Evolutionary conservation across 2,888 invertebrate species (phyloP), one percentile per base, ranked within the genome.

Genomic region (Cephus spinipes): DNA sequence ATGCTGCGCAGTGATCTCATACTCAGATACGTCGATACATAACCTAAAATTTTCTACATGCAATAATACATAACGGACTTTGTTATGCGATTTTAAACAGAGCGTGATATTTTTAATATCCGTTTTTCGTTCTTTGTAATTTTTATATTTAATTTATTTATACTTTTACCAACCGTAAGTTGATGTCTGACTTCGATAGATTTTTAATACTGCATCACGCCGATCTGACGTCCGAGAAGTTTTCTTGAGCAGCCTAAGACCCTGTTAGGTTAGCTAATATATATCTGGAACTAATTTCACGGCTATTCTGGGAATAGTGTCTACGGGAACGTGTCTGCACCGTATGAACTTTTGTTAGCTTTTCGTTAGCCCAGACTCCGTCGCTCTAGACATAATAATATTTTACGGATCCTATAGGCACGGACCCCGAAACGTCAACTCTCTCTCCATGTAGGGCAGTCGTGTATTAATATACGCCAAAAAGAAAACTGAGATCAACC

Each of bases 1-100:
- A 90, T 82, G 85, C 84, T 83, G 84, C 23, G 23, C 55, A 84
- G 82, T 84, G 89, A 89, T 89, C 88, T 89, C 85, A 86, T 86
- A 85, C 84, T 76, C 82, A 84, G 87, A 89, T 89, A 87, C 81
- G 80, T 77, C 23, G 55, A 79, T 80, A 80, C 83, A 77, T 76
- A 40, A 31, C 71, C 71, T 71, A 23, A 23, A 1, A 55, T 55
- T 55, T 23, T 55, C 23, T 55, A 55, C 23, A 23, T 23, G 6
- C 9, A 55, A 55, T 9, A 23, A 55, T 55, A 2, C 9, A 23
- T 55, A 55, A 55, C 9, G 23, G 0, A 23, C 9, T 55, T 55
- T 55, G 9, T 55, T 55, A 23, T 23, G 23, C 40, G 55, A 55
- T 23, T 55, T 23, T 2, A 55, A 55, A 9, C 2, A 2, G 9